Conservation (phyloP, 2,888 invertebrate genomes). For the Aleiodes leptofemur region DNA sequence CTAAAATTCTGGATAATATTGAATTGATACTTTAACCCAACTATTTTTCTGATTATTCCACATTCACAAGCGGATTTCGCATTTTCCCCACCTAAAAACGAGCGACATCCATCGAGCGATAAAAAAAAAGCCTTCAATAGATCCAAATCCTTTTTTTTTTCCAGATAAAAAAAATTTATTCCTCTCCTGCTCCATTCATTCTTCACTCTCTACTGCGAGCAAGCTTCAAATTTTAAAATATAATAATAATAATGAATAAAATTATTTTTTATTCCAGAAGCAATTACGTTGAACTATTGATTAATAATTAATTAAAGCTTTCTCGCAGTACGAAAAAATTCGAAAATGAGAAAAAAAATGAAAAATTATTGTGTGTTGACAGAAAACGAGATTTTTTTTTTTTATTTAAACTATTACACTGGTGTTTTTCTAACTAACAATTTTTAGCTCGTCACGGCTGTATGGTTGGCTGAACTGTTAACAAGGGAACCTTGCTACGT, state of each 20-base stretch:
- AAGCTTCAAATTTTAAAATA: conserved; percentile 19
- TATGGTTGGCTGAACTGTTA: conserved; percentile 75
- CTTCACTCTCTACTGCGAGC: conserved; percentile 32
- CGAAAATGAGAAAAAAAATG: neutral
- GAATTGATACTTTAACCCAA: conserved; percentile 14
- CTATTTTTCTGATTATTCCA: conserved; percentile 7
- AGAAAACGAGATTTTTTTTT: conserved; percentile 52
- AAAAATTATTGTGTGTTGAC: conserved; percentile 56
- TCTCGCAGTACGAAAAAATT: neutral
- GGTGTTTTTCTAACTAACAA: conserved; percentile 69
- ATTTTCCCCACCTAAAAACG: conserved; percentile 10
- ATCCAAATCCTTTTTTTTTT: conserved; percentile 26
- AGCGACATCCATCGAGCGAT: conserved; percentile 38
- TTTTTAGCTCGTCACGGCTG: conserved; percentile 75
- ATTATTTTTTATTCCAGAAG: neutral
- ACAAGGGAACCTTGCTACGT: conserved; percentile 76
- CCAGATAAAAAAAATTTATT: neutral
- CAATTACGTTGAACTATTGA: neutral
- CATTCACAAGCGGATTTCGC: conserved; percentile 15
- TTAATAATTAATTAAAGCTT: neutral
- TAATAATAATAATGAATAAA: conserved; percentile 2
- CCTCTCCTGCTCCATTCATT: conserved; percentile 8
- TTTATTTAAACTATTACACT: conserved; percentile 58
- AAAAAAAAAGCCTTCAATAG: conserved; percentile 31
- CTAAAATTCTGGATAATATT: conserved; percentile 1